Conservation (phyloP, 2,888 invertebrate species). For the Azorinus chamasolen region DNA sequence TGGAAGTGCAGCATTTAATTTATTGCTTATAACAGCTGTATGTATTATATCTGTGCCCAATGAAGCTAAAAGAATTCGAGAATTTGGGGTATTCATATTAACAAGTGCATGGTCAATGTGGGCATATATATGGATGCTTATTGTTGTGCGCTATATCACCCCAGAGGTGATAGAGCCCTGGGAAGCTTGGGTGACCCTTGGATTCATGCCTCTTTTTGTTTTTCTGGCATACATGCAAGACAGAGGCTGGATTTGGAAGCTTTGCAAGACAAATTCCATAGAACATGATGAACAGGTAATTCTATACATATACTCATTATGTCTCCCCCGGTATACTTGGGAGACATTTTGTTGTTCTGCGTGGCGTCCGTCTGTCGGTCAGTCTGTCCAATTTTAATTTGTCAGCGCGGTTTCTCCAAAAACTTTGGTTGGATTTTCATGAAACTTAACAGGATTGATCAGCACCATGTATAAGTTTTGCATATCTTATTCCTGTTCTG, state of each 20-base stretch:
- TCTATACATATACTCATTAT: too few relatives aligned
- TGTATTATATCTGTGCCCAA: constrained; percentile 79
- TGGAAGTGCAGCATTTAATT: constrained; percentile 84
- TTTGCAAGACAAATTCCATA: constrained; percentile 53
- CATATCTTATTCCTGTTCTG: too few relatives aligned
- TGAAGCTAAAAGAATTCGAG: constrained; percentile 75
- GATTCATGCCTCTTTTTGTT: constrained; percentile 83
- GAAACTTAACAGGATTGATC: too few relatives aligned
- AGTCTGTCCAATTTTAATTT: too few relatives aligned
- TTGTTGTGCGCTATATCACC: constrained; percentile 77
- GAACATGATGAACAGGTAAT: constrained; percentile 46
- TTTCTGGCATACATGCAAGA: constrained; percentile 82
- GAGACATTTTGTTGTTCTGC: too few relatives aligned
- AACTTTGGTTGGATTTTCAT: too few relatives aligned
- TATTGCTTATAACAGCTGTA: constrained; percentile 83
- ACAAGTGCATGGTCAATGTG: constrained; percentile 83
- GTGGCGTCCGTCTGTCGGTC: too few relatives aligned
- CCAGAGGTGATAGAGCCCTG: constrained; percentile 80
- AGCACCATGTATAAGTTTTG: too few relatives aligned
- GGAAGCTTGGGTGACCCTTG: constrained; percentile 85
- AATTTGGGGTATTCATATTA: constrained; percentile 83
- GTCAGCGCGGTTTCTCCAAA: too few relatives aligned
- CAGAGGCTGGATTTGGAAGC: constrained; percentile 77
- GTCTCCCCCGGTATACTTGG: too few relatives aligned
- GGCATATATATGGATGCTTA: constrained; percentile 85